phyloP scores from a whole-genome alignment of 2,797 vertebrate species.

The Choloepus didactylus region DNA sequence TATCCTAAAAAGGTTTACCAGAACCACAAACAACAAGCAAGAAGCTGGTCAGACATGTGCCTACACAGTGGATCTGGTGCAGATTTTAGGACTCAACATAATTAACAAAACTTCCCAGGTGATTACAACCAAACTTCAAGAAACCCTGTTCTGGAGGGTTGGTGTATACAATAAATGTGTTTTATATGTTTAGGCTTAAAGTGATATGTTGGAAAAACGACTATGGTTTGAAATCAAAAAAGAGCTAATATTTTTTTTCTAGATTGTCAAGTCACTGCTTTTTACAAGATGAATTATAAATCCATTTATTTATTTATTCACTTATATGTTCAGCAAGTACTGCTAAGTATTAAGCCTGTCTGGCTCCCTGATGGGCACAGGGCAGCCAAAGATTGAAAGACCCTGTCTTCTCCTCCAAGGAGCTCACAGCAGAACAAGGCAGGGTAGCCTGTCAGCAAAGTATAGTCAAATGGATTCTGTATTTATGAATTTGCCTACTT shows the following conservation, averaged over 20 bases:
- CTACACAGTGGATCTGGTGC: neutral
- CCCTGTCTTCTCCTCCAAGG: neutral
- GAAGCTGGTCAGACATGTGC: neutral
- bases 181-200: neutral
- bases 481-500: too few relatives aligned
- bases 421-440: neutral
- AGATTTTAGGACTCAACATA: neutral
- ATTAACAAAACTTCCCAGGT: neutral
- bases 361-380: neutral
- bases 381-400: neutral
- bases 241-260: neutral
- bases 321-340: neutral
- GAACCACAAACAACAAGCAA: rapidly evolving
- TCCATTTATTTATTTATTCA: neutral
- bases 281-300: neutral
- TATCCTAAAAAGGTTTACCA: neutral
- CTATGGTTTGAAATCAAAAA: neutral
- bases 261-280: neutral
- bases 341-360: neutral
- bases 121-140: neutral
- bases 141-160: neutral
- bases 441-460: neutral
- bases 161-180: neutral
- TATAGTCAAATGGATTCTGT: too few relatives aligned
- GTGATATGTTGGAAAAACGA: neutral